Base-by-base conservation (phyloP, 2,888 invertebrate genomes). In the Hybos culiciformis region DNA sequence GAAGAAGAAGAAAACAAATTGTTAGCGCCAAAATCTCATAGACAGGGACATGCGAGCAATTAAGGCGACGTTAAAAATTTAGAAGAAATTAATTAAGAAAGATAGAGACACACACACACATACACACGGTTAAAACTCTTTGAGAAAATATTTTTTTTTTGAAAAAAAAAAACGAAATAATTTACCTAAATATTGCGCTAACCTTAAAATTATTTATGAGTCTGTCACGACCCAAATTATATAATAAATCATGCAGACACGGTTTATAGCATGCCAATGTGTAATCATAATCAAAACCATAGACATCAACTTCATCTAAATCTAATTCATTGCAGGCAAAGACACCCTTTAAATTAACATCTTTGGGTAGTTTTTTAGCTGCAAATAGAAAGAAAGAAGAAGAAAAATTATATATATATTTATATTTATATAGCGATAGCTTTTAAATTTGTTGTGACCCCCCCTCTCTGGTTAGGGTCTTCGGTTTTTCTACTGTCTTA, bases 251-350 rank as follows among this genome's bases (percentile, higher is more conserved):
- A 61, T 94, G 90, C 60, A 97, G 70, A 17, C 83, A 77, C 9
- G 86, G 83, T 58, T 88, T 92, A 63, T 97, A 97, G 55, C 90
- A 87, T 2, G 96, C 96, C 55, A 97, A 66, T 0, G 97, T 97
- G 66, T 97, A 97, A 66, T 97, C 97, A 70, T 97, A 97, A 68
- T 97, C 97, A 70, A 97, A 97, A 33, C 97, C 91, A 71, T 93
- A 94, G 1, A 94, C 90, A 57, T 86, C 78, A 32, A 97, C 87
- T 66, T 92, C 86, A 49, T 82, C 75, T 41, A 97, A 70, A 63
- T 93, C 85, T 44, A 96, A 70, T 60, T 96, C 94, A 69, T 97
- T 97, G 66, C 94, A 96, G 11, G 93, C 92, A 69, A 94, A 97
- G 3, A 97, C 91, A 32, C 87, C 90, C 55, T 76, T 73, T 1